phyloP scores from a whole-genome alignment of 2,888 invertebrate genomes.

The Pheosia tremula region DNA sequence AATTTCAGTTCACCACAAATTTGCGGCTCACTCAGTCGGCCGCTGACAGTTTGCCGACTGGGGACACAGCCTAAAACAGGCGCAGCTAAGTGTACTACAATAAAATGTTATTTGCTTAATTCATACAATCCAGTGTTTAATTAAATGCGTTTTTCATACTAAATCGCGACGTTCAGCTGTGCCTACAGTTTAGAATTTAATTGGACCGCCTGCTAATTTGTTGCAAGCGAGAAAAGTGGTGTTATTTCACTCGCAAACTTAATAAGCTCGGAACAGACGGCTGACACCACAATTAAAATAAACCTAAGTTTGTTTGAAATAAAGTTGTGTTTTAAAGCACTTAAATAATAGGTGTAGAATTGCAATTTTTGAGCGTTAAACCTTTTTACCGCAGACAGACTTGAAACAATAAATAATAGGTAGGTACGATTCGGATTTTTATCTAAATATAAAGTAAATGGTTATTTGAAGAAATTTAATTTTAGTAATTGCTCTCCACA shows the following conservation, averaged over 20 bases:
- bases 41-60: too few species aligned
- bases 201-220: constrained; percentile 29
- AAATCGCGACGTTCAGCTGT: constrained; percentile 33
- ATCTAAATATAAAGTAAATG: constrained; percentile 10
- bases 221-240: constrained; percentile 11
- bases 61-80: too few species aligned
- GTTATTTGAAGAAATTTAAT: constrained; percentile 29
- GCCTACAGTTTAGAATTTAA: constrained; percentile 30
- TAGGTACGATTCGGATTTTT: background rate
- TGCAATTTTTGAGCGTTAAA: background rate
- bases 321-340: constrained; percentile 11
- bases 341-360: background rate
- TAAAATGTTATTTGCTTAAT: constrained; percentile 45
- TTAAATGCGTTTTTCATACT: constrained; percentile 50
- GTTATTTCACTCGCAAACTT: constrained; percentile 25
- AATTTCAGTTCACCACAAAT: too few species aligned
- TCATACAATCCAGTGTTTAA: constrained; percentile 47
- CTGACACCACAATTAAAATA: constrained; percentile 7
- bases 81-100: constrained; percentile 28
- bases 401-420: too few species aligned
- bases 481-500: constrained; percentile 32
- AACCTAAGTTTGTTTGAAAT: background rate
- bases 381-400: too few species aligned
- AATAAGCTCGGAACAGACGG: constrained; percentile 10
- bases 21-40: too few species aligned